Evolutionary conservation across 2,113 vertebrate species (phyloP).

Genomic region (Pseudorhombus dupliciocellatus): DNA sequence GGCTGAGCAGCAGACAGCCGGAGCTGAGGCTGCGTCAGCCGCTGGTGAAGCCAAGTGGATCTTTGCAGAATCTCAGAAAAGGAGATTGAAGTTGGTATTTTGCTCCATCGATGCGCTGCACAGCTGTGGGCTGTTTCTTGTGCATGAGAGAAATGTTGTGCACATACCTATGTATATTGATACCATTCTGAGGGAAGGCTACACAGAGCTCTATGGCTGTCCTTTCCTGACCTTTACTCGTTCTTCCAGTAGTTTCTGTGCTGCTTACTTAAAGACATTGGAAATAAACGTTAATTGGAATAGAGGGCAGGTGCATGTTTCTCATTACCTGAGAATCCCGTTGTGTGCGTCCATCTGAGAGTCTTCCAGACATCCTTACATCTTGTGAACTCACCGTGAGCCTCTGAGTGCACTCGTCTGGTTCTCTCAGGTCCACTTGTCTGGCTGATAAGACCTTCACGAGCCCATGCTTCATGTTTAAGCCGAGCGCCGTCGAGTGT

Average conservation of each 20-base stretch:
- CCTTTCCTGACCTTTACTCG: neutral
- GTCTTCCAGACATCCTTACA: conserved; percentile 52
- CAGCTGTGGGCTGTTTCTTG: too few relatives aligned
- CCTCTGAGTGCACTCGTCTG: conserved; percentile 52
- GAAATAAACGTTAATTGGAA: neutral
- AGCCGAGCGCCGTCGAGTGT: conserved; percentile 45
- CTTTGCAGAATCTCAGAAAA: too few relatives aligned
- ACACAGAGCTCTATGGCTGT: too few relatives aligned
- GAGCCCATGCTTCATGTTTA: conserved; percentile 62
- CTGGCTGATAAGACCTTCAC: conserved; percentile 62
- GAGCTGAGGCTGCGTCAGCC: neutral
- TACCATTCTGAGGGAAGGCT: neutral
- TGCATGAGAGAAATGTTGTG: too few relatives aligned
- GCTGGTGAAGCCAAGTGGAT: neutral
- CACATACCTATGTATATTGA: neutral
- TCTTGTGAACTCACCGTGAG: conserved; percentile 51
- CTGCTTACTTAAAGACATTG: too few relatives aligned
- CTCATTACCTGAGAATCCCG: conserved; percentile 3
- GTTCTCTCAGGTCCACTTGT: conserved; percentile 59
- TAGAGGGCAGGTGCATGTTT: neutral
- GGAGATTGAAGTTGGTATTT: too few relatives aligned
- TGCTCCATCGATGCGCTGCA: too few relatives aligned
- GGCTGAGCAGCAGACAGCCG: neutral
- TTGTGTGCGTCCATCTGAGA: conserved; percentile 6
- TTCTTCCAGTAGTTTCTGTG: neutral